Evolutionary conservation across 2,888 invertebrate species (phyloP).

Genomic region (Thumatha senex): DNA sequence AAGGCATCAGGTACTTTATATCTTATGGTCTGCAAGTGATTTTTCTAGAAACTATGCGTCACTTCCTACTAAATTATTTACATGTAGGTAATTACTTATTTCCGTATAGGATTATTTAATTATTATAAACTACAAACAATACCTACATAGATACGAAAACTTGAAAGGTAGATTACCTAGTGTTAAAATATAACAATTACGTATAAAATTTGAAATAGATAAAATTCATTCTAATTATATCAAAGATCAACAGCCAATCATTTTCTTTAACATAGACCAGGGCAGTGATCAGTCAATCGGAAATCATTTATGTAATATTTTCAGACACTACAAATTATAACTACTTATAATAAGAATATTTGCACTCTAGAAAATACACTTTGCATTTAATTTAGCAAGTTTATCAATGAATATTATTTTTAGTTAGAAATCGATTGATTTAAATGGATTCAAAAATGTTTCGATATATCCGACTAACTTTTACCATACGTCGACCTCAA

Average conservation of each 20-base stretch:
- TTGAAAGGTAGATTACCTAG: too few relatives aligned
- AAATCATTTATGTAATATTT: conserved; percentile 1
- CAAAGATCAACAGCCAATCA: background rate
- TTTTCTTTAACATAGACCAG: conserved; percentile 1
- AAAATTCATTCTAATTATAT: background rate
- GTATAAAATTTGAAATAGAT: background rate
- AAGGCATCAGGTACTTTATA: conserved; percentile 27
- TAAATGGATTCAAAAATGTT: background rate
- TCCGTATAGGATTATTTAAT: background rate
- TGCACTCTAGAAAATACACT: background rate
- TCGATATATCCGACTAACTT: too few relatives aligned
- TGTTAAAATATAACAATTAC: too few relatives aligned
- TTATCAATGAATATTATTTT: too few relatives aligned
- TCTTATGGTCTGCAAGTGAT: conserved; percentile 6
- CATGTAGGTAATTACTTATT: background rate
- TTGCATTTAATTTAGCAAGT: too few relatives aligned
- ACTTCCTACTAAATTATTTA: background rate
- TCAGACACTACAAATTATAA: background rate
- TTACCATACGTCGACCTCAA: too few relatives aligned
- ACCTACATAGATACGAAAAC: background rate
- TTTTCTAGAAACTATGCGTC: conserved; percentile 1
- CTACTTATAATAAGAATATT: background rate
- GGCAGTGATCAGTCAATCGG: background rate
- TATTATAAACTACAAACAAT: background rate
- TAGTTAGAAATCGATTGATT: background rate